Base-by-base conservation (phyloP, 1,140 invertebrate genomes). In the Polypedilum pembai region DNA sequence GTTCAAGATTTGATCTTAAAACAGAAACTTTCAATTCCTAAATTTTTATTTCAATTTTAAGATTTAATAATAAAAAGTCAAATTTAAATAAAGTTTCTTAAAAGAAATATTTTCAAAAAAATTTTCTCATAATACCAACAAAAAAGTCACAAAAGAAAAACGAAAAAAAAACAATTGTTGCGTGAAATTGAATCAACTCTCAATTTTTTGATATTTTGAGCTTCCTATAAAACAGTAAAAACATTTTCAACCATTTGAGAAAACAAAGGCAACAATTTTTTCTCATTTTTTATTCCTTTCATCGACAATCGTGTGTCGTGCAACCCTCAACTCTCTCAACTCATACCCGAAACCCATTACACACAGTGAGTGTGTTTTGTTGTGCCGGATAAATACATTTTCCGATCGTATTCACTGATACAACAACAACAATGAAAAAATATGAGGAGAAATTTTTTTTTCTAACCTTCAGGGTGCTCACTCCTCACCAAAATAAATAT, bases 121-220 rank as follows among this genome's bases (percentile, higher is more conserved):
- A 33, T 33, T 33, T 33, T 33, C 24, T 33, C 24, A 3, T 8
- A 45, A 45, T 15, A 45, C 8, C 2, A 56, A 15, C 12, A 56
- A 15, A 4, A 56, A 56, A n/a, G 12, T 69, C 8, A 20, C 20
- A 69, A 69, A 69, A 69, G 20, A n/a, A 18, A 18, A 20, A 69
- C 65, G 18, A n/a, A 69, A 69, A n/a, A 69, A 69, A 69, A 69
- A 69, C 65, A 69, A 69, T 69, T 69, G 65, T 69, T 69, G 65
- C 65, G 65, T 69, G 65, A 69, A 69, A 69, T 69, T 69, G 65
- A 69, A 69, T 69, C 17, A 69, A 56, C 45, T 56, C 45, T 56
- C 65, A 69, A 69, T 69, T 69, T 69, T 69, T n/a, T 56, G 8
- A 69, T 69, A 69, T 69, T 69, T 69, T 56, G 3, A n/a, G 65